These are phyloP conservation scores for Strongylocentrotus purpuratus DNA, from an alignment of 35 echinoderm and acorn worm species.

Conservation along the genomic window DNA sequence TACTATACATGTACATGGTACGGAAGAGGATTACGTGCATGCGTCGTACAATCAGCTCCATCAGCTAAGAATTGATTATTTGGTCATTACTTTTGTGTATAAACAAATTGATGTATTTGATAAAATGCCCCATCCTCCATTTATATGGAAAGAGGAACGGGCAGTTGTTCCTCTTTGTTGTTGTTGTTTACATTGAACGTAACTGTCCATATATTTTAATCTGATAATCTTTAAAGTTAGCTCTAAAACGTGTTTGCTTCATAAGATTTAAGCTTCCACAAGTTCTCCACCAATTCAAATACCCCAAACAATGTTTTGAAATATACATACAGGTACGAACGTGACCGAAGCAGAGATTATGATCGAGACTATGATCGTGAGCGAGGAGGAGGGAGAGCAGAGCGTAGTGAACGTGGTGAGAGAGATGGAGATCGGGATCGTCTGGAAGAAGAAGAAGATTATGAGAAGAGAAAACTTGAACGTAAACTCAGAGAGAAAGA, in stretches of 20 bases:
- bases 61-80: neutral
- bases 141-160: neutral
- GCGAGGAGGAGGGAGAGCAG: constrained; percentile 53
- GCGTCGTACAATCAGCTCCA: too few species aligned
- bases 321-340: neutral
- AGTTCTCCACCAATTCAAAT: neutral
- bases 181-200: too few species aligned
- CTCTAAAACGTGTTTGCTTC: neutral
- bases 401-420: constrained; percentile 62
- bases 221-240: neutral
- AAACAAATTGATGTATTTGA: neutral
- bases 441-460: constrained; percentile 82
- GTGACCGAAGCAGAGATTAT: constrained; percentile 58
- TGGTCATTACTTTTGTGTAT: neutral
- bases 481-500: constrained; percentile 95
- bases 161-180: too few species aligned
- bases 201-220: neutral
- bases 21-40: too few species aligned
- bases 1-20: too few species aligned
- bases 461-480: constrained; percentile 92
- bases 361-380: constrained; percentile 73
- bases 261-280: neutral
- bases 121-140: neutral
- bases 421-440: constrained; percentile 64
- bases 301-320: neutral